These are phyloP conservation scores for Sepiola atlantica DNA, from an alignment of 2,888 invertebrate species.

Conservation along the genomic window DNA sequence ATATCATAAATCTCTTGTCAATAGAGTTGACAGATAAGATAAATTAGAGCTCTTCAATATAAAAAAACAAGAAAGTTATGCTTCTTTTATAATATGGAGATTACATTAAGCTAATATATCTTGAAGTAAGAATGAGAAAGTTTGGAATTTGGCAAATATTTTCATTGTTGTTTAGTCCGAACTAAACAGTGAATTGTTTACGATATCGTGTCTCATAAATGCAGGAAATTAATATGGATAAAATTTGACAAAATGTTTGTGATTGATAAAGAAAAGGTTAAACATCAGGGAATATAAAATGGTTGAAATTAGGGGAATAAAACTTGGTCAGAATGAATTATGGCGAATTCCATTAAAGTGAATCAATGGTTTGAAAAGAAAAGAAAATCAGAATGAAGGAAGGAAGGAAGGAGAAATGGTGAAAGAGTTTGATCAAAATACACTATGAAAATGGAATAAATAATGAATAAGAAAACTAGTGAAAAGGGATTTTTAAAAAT, in stretches of 20 bases:
- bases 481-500: background rate
- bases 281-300: background rate
- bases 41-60: background rate
- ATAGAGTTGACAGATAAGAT: background rate
- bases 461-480: background rate
- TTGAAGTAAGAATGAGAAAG: background rate
- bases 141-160: background rate
- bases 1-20: background rate
- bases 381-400: background rate
- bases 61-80: background rate
- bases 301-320: background rate
- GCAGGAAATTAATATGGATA: background rate
- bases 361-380: background rate
- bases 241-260: background rate
- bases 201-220: background rate
- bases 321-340: background rate
- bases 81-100: background rate
- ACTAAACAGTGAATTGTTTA: background rate
- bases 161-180: background rate
- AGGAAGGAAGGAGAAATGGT: background rate
- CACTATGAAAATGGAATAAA: background rate
- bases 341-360: background rate
- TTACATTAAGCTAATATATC: background rate
- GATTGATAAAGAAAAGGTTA: background rate
- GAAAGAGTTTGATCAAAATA: background rate